Evolutionary conservation across 2,113 vertebrate genomes (phyloP), one percentile per base, ranked within the genome.

Genomic region (Ursus arctos): DNA sequence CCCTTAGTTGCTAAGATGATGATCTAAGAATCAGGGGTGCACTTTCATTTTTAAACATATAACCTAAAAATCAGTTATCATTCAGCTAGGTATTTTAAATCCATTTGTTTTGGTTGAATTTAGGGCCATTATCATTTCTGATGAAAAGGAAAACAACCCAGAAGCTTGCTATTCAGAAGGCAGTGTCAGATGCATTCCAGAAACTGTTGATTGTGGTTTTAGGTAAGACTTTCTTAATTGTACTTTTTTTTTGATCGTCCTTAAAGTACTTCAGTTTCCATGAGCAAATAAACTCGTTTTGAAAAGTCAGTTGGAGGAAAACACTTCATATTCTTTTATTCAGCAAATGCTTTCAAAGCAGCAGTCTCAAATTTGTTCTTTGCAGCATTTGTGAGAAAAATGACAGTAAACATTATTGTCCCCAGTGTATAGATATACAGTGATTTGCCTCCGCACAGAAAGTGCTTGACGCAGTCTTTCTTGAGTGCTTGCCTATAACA

Each of bases 131-230:
- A 1, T 97, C 98, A 59, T 86, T 98, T 40, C 86, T 98, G 74
- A 95, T 28, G 26, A 98, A 97, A 91, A 94, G 97, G 43, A 98
- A 98, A 31, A 98, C 84, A 31, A 95, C 95, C 10, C 99, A 99
- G 98, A 99, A 99, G 72, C 97, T 98, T 4, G 98, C 99, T 9
- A 97, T 83, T 1, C 98, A 99, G 87, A 99, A 98, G 63, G 99
- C 99, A 85, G 51, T 99, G 89, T 98, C 98, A 2, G 83, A 97
- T 0, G 99, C 99, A 53, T 99, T 99, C 97, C 98, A 98, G 98
- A 99, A 99, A 96, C 98, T 99, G 28, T 89, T 98, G 53, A 94
- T 99, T 0, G 9, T 99, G 59, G 92, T 99, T 96, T 97, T 99
- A 65, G 99, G 99, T 99, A 98, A 98, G 98, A 49, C 87, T 51